Conservation (phyloP, 2,113 vertebrate genomes). For the Pungitius pungitius region DNA sequence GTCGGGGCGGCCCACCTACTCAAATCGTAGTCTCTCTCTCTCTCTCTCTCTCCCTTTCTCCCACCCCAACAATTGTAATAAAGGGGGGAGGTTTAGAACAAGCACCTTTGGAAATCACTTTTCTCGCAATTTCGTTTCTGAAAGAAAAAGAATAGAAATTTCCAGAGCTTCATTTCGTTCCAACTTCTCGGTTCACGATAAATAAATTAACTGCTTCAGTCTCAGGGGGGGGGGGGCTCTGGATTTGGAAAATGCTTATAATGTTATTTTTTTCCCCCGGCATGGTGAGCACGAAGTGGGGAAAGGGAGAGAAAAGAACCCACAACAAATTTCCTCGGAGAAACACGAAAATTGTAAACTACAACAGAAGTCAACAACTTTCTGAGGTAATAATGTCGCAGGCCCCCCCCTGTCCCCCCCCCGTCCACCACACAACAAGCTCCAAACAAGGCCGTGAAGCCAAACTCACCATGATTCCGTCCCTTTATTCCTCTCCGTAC, state of each 20-base stretch:
- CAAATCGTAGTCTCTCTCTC: neutral
- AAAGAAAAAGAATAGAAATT: constrained; percentile 1
- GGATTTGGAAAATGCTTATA: constrained; percentile 13
- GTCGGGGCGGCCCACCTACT: constrained; percentile 16
- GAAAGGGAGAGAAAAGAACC: neutral
- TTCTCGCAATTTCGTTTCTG: constrained; percentile 24
- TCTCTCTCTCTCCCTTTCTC: neutral
- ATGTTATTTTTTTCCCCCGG: neutral
- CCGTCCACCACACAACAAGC: constrained; percentile 41
- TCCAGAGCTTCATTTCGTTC: constrained; percentile 2
- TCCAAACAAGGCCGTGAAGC: constrained; percentile 25
- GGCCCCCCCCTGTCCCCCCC: constrained; percentile 31
- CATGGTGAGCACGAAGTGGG: neutral
- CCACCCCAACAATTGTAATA: constrained; percentile 11
- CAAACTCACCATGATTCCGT: constrained; percentile 72
- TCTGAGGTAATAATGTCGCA: constrained; percentile 4
- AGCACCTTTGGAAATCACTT: constrained; percentile 36
- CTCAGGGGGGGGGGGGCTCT: neutral
- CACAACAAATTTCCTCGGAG: neutral
- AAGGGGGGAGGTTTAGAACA: constrained; percentile 9
- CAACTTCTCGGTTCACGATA: constrained; percentile 4
- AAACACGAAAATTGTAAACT: constrained; percentile 6
- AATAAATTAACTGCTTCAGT: constrained; percentile 5
- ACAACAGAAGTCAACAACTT: neutral
- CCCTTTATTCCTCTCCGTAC: neutral